Conservation (phyloP, 2,113 vertebrate genomes). For the Orientallactaga bullata region DNA sequence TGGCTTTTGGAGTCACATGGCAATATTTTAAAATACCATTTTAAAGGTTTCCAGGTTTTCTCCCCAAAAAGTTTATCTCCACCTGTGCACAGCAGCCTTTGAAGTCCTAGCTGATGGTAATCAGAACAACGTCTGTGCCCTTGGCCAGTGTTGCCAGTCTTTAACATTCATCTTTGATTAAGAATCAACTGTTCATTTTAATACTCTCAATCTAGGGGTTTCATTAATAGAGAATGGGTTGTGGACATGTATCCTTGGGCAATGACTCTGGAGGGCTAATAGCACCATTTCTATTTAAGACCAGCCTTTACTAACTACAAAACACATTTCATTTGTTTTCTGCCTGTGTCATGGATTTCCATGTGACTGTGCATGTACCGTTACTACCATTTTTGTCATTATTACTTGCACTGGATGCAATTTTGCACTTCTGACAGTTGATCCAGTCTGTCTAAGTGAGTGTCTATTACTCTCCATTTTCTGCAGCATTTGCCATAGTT, state of each 20-base stretch:
- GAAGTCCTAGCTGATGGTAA: slow-evolving; percentile 65
- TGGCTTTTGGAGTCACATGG: slow-evolving; percentile 71
- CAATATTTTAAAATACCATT: slow-evolving; percentile 78
- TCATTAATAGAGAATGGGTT: slow-evolving; percentile 73
- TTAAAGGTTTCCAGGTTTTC: slow-evolving; percentile 79
- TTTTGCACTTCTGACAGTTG: neutral
- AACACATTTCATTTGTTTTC: slow-evolving; percentile 29
- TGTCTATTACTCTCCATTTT: neutral
- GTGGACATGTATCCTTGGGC: slow-evolving; percentile 35
- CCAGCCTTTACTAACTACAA: neutral
- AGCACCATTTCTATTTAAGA: slow-evolving; percentile 32
- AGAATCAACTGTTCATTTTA: slow-evolving; percentile 71
- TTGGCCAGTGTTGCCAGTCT: slow-evolving; percentile 46
- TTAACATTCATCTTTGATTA: slow-evolving; percentile 64
- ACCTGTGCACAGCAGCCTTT: slow-evolving; percentile 62
- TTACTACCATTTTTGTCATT: neutral
- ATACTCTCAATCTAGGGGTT: slow-evolving; percentile 41
- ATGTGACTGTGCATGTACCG: too few relatives aligned
- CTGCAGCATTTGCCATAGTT: neutral
- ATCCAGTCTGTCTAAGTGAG: neutral
- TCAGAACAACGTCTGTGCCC: slow-evolving; percentile 58
- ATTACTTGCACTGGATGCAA: neutral
- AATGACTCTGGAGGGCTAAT: slow-evolving; percentile 37
- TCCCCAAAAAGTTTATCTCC: slow-evolving; percentile 70
- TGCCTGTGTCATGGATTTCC: neutral